phyloP scores from a whole-genome alignment of 2,113 vertebrate genomes.

The Electrona antarctica region DNA sequence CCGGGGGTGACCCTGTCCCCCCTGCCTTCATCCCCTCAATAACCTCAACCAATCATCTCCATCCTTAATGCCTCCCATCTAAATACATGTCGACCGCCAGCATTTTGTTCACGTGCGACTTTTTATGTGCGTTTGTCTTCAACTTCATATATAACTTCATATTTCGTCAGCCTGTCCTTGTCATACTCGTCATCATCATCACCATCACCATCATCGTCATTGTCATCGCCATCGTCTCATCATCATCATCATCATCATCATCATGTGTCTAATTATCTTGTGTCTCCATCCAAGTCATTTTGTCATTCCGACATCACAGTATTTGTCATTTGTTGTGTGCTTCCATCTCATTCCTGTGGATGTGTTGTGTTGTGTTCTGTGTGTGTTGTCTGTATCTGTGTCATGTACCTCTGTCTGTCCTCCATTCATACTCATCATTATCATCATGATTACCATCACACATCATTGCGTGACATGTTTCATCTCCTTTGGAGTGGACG shows the following conservation, averaged over 20 bases:
- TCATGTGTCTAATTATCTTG: not conserved
- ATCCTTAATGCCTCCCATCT: conserved; percentile 53
- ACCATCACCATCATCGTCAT: conserved; percentile 30
- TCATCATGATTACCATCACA: not conserved
- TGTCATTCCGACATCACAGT: not conserved
- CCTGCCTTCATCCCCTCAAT: conserved; percentile 63
- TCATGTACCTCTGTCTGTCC: too few species aligned
- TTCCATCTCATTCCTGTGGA: not conserved
- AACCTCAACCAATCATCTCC: conserved; percentile 64
- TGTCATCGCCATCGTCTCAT: conserved; percentile 24
- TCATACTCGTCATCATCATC: conserved; percentile 34
- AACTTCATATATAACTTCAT: conserved; percentile 14
- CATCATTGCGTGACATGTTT: not conserved
- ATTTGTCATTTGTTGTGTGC: conserved; percentile 14
- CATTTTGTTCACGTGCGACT: conserved; percentile 37
- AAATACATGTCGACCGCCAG: conserved; percentile 29
- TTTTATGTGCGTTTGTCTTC: conserved; percentile 1
- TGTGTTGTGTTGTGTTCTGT: not conserved
- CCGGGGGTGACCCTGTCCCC: conserved; percentile 49
- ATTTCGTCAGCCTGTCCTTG: not conserved
- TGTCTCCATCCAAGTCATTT: not conserved
- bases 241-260: conserved; percentile 20
- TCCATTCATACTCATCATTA: conserved; percentile 1
- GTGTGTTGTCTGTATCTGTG: not conserved
- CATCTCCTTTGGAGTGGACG: not conserved